phyloP scores from a whole-genome alignment of 2,113 vertebrate species.

The Macheiramphus alcinus region DNA sequence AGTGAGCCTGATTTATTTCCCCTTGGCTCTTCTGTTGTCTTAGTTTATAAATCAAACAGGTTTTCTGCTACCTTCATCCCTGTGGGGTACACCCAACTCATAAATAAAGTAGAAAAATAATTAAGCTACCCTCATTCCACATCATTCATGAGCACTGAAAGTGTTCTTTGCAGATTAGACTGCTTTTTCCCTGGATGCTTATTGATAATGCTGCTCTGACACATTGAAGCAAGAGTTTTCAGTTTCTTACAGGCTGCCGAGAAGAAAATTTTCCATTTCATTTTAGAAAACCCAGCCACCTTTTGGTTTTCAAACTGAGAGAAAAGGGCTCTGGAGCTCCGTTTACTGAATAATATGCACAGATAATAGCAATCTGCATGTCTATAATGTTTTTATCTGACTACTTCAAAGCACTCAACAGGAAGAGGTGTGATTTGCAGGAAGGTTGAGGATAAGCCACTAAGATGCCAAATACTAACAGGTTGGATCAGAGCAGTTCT shows the following conservation, averaged over 20 bases:
- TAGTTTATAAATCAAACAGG: slow-evolving; percentile 5
- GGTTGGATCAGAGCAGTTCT: neutral
- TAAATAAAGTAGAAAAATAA: slow-evolving; percentile 16
- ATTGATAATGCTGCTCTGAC: neutral
- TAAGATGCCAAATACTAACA: neutral
- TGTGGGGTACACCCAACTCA: neutral
- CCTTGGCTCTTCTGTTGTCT: neutral
- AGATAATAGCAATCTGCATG: neutral
- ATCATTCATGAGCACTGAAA: neutral
- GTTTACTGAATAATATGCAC: neutral
- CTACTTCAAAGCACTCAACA: neutral
- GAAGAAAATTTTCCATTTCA: neutral
- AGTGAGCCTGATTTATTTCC: neutral
- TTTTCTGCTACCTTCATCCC: neutral
- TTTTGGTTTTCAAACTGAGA: neutral
- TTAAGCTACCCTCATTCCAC: neutral
- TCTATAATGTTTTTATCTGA: neutral
- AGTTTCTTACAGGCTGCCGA: neutral
- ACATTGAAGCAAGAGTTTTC: neutral
- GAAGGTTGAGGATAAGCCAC: neutral
- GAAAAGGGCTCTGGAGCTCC: neutral
- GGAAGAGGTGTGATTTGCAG: neutral
- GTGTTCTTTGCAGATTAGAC: neutral
- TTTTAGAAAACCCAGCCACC: neutral
- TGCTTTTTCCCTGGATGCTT: neutral